Evolutionary conservation across 2,113 vertebrate genomes (phyloP).

Genomic region (Leptobrachium ailaonicum): DNA sequence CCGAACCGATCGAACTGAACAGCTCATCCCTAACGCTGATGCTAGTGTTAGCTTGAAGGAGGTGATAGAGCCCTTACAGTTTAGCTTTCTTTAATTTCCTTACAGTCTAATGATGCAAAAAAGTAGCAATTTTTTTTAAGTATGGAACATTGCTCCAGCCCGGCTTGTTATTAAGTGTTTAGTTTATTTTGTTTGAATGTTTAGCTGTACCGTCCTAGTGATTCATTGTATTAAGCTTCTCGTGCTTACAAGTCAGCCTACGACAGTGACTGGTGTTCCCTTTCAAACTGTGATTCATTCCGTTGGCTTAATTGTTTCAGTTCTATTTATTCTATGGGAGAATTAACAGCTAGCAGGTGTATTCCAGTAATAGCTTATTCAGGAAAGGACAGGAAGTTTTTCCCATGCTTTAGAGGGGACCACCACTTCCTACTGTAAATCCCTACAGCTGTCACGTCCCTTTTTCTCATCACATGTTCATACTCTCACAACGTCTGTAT

Average conservation of each 20-base stretch:
- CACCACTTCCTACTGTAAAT: constrained; percentile 64
- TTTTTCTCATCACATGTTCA: constrained; percentile 52
- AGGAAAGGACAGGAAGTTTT: constrained; percentile 73
- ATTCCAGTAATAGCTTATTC: constrained; percentile 73
- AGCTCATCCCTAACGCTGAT: too few relatives aligned
- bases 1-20: too few relatives aligned
- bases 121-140: too few relatives aligned
- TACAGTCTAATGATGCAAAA: too few relatives aligned
- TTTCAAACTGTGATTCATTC: constrained; percentile 61
- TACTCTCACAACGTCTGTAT: constrained; percentile 61
- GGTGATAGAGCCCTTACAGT: too few relatives aligned
- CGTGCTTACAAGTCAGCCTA: constrained; percentile 53
- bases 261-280: constrained; percentile 53
- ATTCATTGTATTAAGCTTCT: constrained; percentile 44
- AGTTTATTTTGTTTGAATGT: too few relatives aligned
- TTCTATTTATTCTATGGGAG: constrained; percentile 74
- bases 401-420: constrained; percentile 61
- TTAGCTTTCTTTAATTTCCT: too few relatives aligned
- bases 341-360: constrained; percentile 74
- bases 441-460: constrained; percentile 63
- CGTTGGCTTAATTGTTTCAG: constrained; percentile 72
- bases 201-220: constrained; percentile 31
- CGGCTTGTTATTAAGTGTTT: too few relatives aligned
- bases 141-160: too few relatives aligned
- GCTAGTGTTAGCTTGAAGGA: too few relatives aligned